Base-by-base conservation (phyloP, 2,888 invertebrate genomes). In the Oscheius myriophilus region DNA sequence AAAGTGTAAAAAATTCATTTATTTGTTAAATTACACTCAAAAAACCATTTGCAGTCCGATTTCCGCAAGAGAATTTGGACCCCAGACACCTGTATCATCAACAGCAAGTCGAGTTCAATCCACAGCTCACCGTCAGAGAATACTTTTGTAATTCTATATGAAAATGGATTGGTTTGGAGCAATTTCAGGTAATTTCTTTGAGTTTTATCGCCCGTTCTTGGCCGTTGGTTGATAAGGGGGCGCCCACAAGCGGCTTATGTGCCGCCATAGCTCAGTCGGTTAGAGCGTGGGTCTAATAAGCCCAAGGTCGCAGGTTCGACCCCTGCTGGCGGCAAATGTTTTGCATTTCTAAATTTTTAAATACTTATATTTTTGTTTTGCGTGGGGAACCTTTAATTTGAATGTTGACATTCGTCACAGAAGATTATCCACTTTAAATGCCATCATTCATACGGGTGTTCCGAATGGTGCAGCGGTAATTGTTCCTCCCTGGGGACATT, bases 221-320 rank as follows among this genome's bases (percentile, higher is more conserved):
- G 33, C 33, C 33, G 33, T 3, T 33, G 33, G n/a, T 33, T 33
- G 4, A 33, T 33, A 33, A 33, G 33, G 33, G 4, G 33, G 33
- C 33, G 33, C 33, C 4, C 33, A 9, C 33, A 33, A 33, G 4
- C 3, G 9, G 9, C 33, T 9, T 6, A 3, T 6, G 33, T 9
- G 80, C 82, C 80, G 81, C 79, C 78, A 81, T 84, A 84, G 84
- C 82, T 84, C 84, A 84, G 84, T 84, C 81, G 84, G 84, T 84
- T 84, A 84, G 84, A 84, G 84, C 84, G 83, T 84, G 81, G 84
- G 83, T 84, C 83, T 84, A 84, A 84, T 83, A 84, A 84, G 84
- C 84, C 84, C 81, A 83, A 82, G 83, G 82, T 84, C 83, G 79
- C 81, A 84, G 83, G 83, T 83, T 83, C 83, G 82, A 84, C 82